Evolutionary conservation across 2,113 vertebrate genomes (phyloP), one percentile per base, ranked within the genome.

Genomic region (Typhlomys cinereus): DNA sequence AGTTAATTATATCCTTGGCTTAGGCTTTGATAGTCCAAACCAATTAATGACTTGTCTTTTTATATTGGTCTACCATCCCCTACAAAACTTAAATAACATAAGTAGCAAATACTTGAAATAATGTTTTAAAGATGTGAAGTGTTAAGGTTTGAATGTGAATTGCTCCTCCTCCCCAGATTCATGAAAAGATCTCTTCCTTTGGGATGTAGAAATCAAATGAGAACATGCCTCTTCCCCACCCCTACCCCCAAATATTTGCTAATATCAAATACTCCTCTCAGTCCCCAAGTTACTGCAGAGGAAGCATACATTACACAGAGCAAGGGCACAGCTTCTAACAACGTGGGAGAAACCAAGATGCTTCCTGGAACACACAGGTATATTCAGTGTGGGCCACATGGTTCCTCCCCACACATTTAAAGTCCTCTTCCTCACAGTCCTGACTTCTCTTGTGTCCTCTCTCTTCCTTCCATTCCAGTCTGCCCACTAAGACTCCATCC

Each of bases 31-130:
- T 88, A n/a, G 36, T 83, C 64, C 34, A 81, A 87, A 44, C 36
- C 67, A 89, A 94, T 76, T 79, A 80, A 87, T 52, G 64, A 67
- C 41, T 73, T 29, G 10, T 39, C 15, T 67, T 94, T 93, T 66
- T 50, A 69, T 70, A 69, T 64, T 52, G 25, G n/a, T 34, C 4
- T 75, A 69, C 36, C 27, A 50, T 83, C 36, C 36, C 59, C n/a
- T 69, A 54, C 25, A 74, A 78, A 92, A 84, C 15, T 31, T 90
- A 78, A 92, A 79, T 81, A 52, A 75, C 85, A 44, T 20, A 90
- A 31, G 31, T 66, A 80, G 61, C 27, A 86, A 95, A 64, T 50
- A 70, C 54, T 75, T 75, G 87, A 88, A 90, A 46, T 61, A 70
- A 52, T 46, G 29, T 82, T 92, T 93, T 76, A 73, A 94, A 81